These are phyloP conservation scores for Aegotheles bennettii DNA, from an alignment of 2,113 vertebrate genomes.

Conservation along the genomic window DNA sequence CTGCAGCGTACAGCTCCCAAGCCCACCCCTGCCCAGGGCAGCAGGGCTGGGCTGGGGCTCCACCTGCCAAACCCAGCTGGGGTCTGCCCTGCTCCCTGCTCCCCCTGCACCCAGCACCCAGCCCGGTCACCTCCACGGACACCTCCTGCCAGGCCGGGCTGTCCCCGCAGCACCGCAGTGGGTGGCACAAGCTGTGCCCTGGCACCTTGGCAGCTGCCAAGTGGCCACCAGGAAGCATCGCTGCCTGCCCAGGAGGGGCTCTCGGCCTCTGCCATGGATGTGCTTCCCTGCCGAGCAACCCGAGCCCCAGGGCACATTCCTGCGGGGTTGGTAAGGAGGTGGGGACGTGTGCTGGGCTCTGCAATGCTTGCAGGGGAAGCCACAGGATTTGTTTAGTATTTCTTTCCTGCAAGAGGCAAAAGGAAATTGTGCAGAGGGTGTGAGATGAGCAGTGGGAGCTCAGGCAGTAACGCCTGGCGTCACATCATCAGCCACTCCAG, in stretches of 20 bases:
- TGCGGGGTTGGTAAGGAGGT: not conserved
- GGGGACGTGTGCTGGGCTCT: not conserved
- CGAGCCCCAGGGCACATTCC: not conserved
- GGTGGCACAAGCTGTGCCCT: not conserved
- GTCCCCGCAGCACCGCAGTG: not conserved
- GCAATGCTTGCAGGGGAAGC: not conserved
- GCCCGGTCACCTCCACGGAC: not conserved
- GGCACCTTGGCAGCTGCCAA: not conserved
- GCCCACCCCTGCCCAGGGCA: rapidly evolving
- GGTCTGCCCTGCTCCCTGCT: not conserved
- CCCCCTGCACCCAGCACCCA: rapidly evolving
- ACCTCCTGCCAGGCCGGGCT: not conserved
- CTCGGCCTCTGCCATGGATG: rapidly evolving
- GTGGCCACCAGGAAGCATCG: not conserved
- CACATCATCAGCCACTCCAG: rapidly evolving
- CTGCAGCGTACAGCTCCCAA: not conserved
- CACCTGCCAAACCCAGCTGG: not conserved
- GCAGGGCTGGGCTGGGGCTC: not conserved
- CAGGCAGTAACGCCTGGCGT: not conserved
- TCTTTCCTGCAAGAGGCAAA: not conserved
- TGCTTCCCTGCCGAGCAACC: not conserved
- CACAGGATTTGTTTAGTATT: not conserved
- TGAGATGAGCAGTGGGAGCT: not conserved
- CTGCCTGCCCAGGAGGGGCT: not conserved
- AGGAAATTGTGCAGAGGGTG: not conserved